Evolutionary conservation across 35 echinoderm and acorn worm genomes (phyloP), one percentile per base, ranked within the genome.

Genomic region (Ptychodera flava): DNA sequence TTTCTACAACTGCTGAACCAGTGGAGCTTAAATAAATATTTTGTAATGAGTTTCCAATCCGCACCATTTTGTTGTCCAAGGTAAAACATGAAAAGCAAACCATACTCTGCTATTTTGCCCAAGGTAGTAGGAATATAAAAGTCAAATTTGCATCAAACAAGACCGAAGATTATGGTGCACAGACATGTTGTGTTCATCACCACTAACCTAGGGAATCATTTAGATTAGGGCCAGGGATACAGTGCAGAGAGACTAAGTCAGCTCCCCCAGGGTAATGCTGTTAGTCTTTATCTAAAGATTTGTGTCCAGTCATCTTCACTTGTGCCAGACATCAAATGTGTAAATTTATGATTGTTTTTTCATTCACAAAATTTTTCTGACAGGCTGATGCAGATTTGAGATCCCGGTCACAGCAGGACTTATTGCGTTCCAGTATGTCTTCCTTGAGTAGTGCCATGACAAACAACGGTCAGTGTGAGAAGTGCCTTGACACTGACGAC

Each of bases 101-200:
- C 36, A 95, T 79, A 75, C 33, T 85, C 75, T 85, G 78, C 28
- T 79, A 92, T 33, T 80, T 92, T 15, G 37, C 82, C 0, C 79
- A 82, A 29, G 80, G 83, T 45, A 79, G 64, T 80, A 85, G 81
- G 76, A 86, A 90, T 33, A 35, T 95, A 33, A 83, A 86, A 34
- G 87, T 92, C 64, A 77, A n/a, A n/a, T n/a, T n/a, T n/a, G n/a
- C n/a, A n/a, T n/a, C n/a, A n/a, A n/a, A n/a, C n/a, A n/a, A n/a
- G n/a, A n/a, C n/a, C n/a, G n/a, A n/a, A n/a, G n/a, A n/a, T n/a
- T n/a, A n/a, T n/a, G n/a, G n/a, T n/a, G n/a, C n/a, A n/a, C n/a
- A n/a, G n/a, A n/a, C n/a, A n/a, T n/a, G n/a, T n/a, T n/a, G n/a
- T n/a, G n/a, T n/a, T n/a, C n/a, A n/a, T n/a, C n/a, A n/a, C n/a